Evolutionary conservation across 2,797 vertebrate genomes (phyloP).

Genomic region (Tokudaia tokunoshimensis): DNA sequence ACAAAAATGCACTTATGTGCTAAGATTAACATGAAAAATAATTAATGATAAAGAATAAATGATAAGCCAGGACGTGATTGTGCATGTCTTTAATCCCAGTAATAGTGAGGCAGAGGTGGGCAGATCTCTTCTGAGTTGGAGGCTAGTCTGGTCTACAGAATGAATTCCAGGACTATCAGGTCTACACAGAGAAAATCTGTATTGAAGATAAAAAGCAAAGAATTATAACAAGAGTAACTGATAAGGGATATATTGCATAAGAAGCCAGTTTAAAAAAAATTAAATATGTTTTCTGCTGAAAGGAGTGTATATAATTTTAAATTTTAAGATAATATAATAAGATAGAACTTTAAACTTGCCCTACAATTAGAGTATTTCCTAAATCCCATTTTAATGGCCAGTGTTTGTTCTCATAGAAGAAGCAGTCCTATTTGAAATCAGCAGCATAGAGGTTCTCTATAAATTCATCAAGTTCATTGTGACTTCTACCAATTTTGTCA

Average conservation of each 20-base stretch:
- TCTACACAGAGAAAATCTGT: neutral
- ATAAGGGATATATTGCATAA: neutral
- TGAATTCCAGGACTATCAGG: neutral
- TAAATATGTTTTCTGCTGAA: neutral
- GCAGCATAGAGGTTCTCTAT: neutral
- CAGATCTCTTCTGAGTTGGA: neutral
- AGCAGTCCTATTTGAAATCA: conserved; percentile 1
- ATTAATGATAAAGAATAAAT: conserved; percentile 6
- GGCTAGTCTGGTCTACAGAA: neutral
- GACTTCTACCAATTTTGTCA: neutral
- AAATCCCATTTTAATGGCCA: conserved; percentile 34
- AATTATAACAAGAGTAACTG: neutral
- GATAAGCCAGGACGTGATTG: neutral
- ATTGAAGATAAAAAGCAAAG: neutral
- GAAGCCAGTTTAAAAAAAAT: neutral
- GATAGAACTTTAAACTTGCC: neutral
- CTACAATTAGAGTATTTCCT: neutral
- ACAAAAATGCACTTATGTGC: neutral
- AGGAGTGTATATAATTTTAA: neutral
- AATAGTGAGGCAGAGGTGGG: neutral
- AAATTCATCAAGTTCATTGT: neutral
- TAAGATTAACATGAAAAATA: neutral
- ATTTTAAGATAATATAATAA: neutral
- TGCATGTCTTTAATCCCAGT: neutral
- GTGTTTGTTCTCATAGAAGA: neutral